phyloP scores from a whole-genome alignment of 2,113 vertebrate species.

The Atlantisia rogersi region DNA sequence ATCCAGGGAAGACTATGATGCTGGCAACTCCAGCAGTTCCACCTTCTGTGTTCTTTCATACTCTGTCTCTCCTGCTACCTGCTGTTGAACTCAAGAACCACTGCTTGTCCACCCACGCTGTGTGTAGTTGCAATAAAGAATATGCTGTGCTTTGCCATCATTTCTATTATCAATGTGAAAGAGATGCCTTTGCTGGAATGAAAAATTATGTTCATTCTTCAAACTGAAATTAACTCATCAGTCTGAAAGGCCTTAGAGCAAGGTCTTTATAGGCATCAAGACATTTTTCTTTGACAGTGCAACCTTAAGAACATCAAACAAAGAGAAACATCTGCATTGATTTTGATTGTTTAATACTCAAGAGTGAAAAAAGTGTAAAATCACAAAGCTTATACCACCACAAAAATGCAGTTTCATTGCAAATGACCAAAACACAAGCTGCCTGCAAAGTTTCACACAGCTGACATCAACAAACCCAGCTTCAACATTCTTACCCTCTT shows the following conservation, averaged over 20 bases:
- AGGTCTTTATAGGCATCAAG: not conserved
- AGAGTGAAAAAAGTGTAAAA: constrained; percentile 71
- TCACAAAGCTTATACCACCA: constrained; percentile 69
- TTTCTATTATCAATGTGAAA: not conserved
- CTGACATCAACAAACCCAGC: constrained; percentile 37
- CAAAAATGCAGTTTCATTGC: constrained; percentile 41
- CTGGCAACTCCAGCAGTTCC: not conserved
- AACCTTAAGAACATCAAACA: not conserved
- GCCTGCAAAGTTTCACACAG: constrained; percentile 42
- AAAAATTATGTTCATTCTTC: not conserved
- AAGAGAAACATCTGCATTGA: not conserved
- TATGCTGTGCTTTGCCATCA: not conserved
- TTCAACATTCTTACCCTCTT: constrained; percentile 59
- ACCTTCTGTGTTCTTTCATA: not conserved
- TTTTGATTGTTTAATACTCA: constrained; percentile 72
- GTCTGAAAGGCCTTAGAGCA: not conserved
- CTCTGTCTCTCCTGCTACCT: not conserved
- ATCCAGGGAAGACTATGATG: not conserved
- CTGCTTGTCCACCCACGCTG: not conserved
- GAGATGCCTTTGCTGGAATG: not conserved
- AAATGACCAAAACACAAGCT: constrained; percentile 60
- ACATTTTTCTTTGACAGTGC: not conserved
- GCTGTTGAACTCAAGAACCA: not conserved
- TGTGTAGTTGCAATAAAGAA: not conserved
- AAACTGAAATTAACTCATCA: not conserved